Evolutionary conservation across 2,888 invertebrate genomes (phyloP), one percentile per base, ranked within the genome.

Genomic region (Caenorhabditis japonica): DNA sequence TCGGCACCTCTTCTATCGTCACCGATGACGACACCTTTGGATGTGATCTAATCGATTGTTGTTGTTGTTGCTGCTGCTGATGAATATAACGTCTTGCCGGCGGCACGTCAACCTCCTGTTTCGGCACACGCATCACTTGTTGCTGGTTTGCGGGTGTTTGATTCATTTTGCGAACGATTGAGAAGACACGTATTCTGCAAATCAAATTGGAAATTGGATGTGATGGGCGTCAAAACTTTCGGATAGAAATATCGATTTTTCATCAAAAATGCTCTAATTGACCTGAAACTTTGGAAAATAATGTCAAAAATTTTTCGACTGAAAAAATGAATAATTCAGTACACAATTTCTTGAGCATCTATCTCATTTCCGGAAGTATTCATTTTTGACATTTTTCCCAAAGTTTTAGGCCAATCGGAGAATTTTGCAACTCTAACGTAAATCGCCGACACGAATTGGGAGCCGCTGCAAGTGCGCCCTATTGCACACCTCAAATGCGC

Each of bases 101-200:
- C 23, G 43, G 1, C 19, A 13, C 44, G 19, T 19, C 34, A 10
- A 43, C 15, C 25, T 56, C 61, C 5, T 47, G 38, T 25, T 70
- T 70, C 51, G 56, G 61, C 12, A 33, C 44, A 13, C 61, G 70
- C 51, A 49, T 39, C 34, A 56, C 4, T 10, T 62, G 70, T 19
- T 44, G 49, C n/a, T 53, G 43, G 5, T 58, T 47, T n/a, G 34
- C 39, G 15, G 43, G 59, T 19, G 33, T 33, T 8, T 27, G 60
- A 17, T 70, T 60, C 58, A 62, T 62, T 46, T 64, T 62, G 19
- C 62, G 56, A n/a, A 56, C 36, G n/a, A 58, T 25, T 17, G 69
- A 70, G 30, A 51, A 34, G 5, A 70, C 43, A 15, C 62, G 62
- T n/a, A 59, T 49, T 71, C 71, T 71, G 62, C 4, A 71, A 61